Conservation (phyloP, 2,113 vertebrate genomes). For the Scomber japonicus region DNA sequence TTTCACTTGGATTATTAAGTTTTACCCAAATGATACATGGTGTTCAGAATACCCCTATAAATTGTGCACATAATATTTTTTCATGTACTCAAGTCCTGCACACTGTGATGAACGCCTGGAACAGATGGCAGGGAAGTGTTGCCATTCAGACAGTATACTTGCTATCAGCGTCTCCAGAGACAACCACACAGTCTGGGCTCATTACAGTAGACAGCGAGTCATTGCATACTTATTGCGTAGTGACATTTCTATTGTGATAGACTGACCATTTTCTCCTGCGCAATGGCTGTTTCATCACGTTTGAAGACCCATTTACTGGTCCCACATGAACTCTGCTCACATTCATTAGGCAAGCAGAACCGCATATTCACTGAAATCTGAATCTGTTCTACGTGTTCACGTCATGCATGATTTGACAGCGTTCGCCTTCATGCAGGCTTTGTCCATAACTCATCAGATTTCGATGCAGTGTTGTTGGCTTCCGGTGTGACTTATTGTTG, state of each 20-base stretch:
- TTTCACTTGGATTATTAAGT: slow-evolving; percentile 42
- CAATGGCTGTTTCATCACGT: slow-evolving; percentile 71
- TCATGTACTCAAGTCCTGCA: slow-evolving; percentile 20
- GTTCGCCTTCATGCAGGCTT: slow-evolving; percentile 54
- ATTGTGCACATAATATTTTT: slow-evolving; percentile 34
- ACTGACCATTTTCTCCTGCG: slow-evolving; percentile 69
- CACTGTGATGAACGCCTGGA: slow-evolving; percentile 26
- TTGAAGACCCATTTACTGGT: slow-evolving; percentile 73
- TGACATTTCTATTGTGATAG: slow-evolving; percentile 80
- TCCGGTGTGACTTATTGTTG: slow-evolving; percentile 55
- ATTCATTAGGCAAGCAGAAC: slow-evolving; percentile 69
- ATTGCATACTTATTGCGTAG: slow-evolving; percentile 74
- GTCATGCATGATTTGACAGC: slow-evolving; percentile 70
- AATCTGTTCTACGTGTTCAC: slow-evolving; percentile 41
- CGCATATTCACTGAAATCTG: slow-evolving; percentile 46
- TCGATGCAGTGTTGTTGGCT: slow-evolving; percentile 47
- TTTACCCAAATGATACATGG: slow-evolving; percentile 25
- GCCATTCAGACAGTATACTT: slow-evolving; percentile 56
- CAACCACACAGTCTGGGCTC: slow-evolving; percentile 67
- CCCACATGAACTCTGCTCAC: slow-evolving; percentile 70
- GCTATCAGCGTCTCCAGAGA: slow-evolving; percentile 68
- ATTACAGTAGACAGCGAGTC: slow-evolving; percentile 79
- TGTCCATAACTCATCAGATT: slow-evolving; percentile 67
- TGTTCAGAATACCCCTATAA: slow-evolving; percentile 24
- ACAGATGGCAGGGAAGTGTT: slow-evolving; percentile 64